These are phyloP conservation scores for Hystrix cristata DNA, from an alignment of 2,113 vertebrate species.

Conservation along the genomic window DNA sequence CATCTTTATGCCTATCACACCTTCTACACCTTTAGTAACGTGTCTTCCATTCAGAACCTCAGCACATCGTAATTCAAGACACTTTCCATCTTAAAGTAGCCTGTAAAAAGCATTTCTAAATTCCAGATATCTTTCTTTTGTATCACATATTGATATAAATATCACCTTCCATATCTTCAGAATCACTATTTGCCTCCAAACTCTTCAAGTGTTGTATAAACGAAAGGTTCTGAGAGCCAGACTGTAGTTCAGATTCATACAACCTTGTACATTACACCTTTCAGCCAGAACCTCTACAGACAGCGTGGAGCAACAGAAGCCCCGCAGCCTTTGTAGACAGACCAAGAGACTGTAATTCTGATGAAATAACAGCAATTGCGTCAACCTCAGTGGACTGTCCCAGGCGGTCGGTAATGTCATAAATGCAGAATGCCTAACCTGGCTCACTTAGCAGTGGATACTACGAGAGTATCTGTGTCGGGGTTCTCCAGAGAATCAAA, in stretches of 20 bases:
- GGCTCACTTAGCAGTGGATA: fast-evolving
- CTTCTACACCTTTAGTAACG: neutral
- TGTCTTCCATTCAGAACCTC: neutral
- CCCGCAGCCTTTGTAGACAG: neutral
- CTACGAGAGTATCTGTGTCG: neutral
- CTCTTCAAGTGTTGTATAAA: neutral
- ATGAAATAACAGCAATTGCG: neutral
- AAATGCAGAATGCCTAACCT: neutral
- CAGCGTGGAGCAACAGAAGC: neutral
- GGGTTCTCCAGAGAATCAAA: neutral
- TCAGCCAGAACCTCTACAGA: neutral
- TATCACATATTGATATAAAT: neutral
- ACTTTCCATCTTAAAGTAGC: neutral
- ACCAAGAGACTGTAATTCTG: neutral
- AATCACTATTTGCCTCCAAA: neutral
- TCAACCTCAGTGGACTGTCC: neutral
- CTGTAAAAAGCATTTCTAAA: slow-evolving; percentile 26
- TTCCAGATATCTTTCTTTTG: neutral
- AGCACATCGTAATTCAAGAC: slow-evolving; percentile 33
- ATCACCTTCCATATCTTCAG: neutral
- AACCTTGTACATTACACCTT: neutral
- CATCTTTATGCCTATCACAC: neutral
- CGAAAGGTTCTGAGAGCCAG: neutral
- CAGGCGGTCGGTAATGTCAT: neutral
- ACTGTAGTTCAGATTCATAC: neutral